Conservation (phyloP, 2,113 vertebrate species). For the Nanorana parkeri region DNA sequence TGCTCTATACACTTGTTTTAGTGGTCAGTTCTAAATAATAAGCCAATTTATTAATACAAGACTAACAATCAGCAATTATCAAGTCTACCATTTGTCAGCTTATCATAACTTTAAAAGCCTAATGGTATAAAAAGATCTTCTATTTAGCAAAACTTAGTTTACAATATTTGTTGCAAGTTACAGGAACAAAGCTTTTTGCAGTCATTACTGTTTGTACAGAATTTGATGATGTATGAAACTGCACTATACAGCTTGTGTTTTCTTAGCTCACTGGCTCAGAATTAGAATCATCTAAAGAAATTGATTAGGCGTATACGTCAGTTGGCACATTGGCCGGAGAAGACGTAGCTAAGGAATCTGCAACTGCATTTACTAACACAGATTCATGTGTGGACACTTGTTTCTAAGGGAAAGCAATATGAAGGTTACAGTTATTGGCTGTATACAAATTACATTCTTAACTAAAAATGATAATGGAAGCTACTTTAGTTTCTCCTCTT, state of each 20-base stretch:
- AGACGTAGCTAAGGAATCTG: conserved; percentile 2
- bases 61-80: too few species aligned
- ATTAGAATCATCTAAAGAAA: conserved; percentile 36
- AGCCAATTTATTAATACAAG: too few species aligned
- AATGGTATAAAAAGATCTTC: not conserved
- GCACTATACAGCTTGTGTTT: conserved; percentile 39
- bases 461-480: too few species aligned
- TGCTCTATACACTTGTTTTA: too few species aligned
- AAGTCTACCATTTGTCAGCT: too few species aligned
- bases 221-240: conserved; percentile 41
- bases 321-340: not conserved
- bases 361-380: not conserved
- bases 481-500: too few species aligned
- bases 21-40: too few species aligned
- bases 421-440: not conserved
- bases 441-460: not conserved
- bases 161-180: not conserved
- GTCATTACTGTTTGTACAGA: conserved; percentile 30
- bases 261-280: conserved; percentile 36
- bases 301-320: conserved; percentile 38
- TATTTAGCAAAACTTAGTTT: not conserved
- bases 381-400: not conserved
- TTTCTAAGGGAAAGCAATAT: not conserved
- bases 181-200: conserved; percentile 3
- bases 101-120: too few species aligned